Conservation (phyloP, 2,888 invertebrate genomes). For the Philaethria dido region DNA sequence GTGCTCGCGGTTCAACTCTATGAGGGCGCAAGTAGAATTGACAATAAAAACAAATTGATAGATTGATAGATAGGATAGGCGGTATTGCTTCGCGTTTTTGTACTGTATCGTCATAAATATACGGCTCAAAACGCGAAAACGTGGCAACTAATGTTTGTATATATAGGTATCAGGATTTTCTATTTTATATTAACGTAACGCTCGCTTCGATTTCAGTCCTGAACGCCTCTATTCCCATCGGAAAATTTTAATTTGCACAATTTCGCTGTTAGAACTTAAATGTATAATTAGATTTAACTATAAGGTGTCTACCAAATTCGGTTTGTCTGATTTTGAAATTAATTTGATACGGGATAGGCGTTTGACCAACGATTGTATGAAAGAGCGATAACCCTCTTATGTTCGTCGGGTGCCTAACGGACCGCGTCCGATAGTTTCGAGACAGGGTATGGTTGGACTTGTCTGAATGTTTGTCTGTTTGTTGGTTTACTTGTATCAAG, state of each 20-base stretch:
- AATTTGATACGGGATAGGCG: conserved; percentile 12
- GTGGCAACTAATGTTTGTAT: conserved; percentile 37
- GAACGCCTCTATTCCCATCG: conserved; percentile 5
- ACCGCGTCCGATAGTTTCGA: conserved; percentile 17
- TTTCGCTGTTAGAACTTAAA: conserved; percentile 17
- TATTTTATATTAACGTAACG: conserved; percentile 13
- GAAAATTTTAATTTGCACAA: conserved; percentile 21
- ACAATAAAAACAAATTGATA: conserved; percentile 61
- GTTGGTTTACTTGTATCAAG: conserved; percentile 62
- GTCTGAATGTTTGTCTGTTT: conserved; percentile 41
- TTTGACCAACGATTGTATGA: conserved; percentile 1
- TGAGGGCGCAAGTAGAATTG: conserved; percentile 57
- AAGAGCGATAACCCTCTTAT: conserved; percentile 26
- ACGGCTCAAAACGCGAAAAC: conserved; percentile 32
- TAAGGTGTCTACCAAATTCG: conserved; percentile 1
- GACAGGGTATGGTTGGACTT: conserved; percentile 18
- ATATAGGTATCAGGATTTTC: conserved; percentile 27
- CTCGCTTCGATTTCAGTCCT: conserved; percentile 15
- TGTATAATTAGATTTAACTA: conserved; percentile 9
- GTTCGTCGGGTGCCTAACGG: conserved; percentile 23
- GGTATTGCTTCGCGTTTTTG: conserved; percentile 36
- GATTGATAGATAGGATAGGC: conserved; percentile 39
- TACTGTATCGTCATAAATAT: conserved; percentile 42
- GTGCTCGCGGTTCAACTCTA: conserved; percentile 41
- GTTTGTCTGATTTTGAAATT: not conserved